Evolutionary conservation across 2,888 invertebrate species (phyloP), one percentile per base, ranked within the genome.

Genomic region (Macrosoma leucophasiata): DNA sequence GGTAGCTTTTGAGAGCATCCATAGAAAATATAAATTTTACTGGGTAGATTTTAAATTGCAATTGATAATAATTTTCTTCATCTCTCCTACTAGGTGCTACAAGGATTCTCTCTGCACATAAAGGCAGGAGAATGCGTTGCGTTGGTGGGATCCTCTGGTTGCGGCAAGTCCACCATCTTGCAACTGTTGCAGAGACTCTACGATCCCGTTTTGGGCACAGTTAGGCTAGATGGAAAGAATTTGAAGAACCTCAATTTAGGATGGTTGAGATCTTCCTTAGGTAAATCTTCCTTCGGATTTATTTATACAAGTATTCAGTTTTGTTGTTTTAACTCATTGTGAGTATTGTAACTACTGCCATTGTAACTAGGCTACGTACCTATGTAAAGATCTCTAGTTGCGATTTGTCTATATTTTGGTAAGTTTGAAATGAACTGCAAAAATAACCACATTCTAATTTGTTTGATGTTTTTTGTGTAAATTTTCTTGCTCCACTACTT

Each of bases 81-180:
- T 40, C 13, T 13, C 25, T 40, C 43, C 48, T 34, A 45, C 4
- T 62, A 88, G 79, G 87, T 94, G 13, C 72, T 95, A 1, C 88
- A 89, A 60, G 92, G 89, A 0, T 70, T 92, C 14, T 87, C 86
- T 13, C 67, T 92, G 24, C 84, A 85, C 25, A 85, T 92, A 13
- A 86, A 86, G 46, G 71, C 88, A 3, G 91, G 91, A 0, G 88
- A 91, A 62, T 90, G 89, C 17, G 89, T 93, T 2, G 93, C 92
- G 0, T 69, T 93, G 19, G 92, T 92, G 0, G 91, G 90, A 0
- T 87, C 90, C 8, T 91, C 90, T 7, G 94, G 94, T 0, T 93
- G 93, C 61, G 94, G 94, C 2, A 94, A 94, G 66, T 91, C 92
- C 1, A 94, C 94, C 0, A 87, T 91, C 29, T 72, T 94, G 24